Base-by-base conservation (phyloP, 2,113 vertebrate species). In the Lagopus leucura region DNA sequence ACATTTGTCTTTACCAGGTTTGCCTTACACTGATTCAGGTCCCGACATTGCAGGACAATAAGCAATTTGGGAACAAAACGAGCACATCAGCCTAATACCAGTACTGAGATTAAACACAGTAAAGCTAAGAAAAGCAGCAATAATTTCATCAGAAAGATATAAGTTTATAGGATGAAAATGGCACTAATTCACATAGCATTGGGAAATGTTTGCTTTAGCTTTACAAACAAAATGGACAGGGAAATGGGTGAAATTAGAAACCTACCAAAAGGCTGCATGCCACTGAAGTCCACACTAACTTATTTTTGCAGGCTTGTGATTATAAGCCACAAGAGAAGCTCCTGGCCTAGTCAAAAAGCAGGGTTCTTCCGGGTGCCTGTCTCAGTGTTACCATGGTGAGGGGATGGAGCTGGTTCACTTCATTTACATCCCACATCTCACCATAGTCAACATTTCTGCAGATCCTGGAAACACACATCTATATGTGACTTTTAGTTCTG, bases 1-100 rank as follows among this genome's bases (percentile, higher is more conserved):
- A 0, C 3, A 18, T 61, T 88, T 0, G 0, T 70, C 47, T 45
- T 79, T 40, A 28, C 64, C 66, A 34, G 36, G 27, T 10, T 7
- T n/a, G 55, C 70, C 81, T 4, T n/a, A 54, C 45, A 88, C 83
- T 61, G 19, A 89, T 82, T 82, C 54, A 58, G 61, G 57, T 67
- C 52, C 61, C 55, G 88, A 36, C 63, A 30, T 32, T 50, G 57
- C 63, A 82, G 57, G 55, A 57, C 30, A 50, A 87, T 32, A 82
- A 85, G 42, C 55, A 48, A 55, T 34, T 19, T 70, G 71, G 88
- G 78, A 82, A 52, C 36, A 30, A 20, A 67, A 77, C 0, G 3
- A 92, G 47, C 2, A 1, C 18, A 1, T 57, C 80, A 77, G n/a
- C 61, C 36, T 75, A 75, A 43, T 2, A 57, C 43, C 2, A 1